These are phyloP conservation scores for Stigmatopora argus DNA, from an alignment of 2,113 vertebrate genomes.

Conservation along the genomic window DNA sequence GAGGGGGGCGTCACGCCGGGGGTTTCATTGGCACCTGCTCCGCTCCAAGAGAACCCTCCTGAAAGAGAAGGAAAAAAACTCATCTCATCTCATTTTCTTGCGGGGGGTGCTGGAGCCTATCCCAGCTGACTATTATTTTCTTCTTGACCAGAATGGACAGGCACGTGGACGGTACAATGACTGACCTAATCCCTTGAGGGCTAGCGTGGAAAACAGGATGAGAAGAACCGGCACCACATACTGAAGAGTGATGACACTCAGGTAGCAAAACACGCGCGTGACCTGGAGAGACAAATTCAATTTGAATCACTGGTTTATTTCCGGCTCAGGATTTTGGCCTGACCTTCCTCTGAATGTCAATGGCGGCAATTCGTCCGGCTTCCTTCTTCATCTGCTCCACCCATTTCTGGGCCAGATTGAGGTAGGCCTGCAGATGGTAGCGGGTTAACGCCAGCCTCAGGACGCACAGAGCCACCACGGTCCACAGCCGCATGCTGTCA, in stretches of 20 bases:
- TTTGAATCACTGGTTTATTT: background rate
- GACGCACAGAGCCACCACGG: slow-evolving; percentile 73
- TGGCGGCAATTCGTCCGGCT: slow-evolving; percentile 79
- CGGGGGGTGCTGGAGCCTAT: too few relatives aligned
- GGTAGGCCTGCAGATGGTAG: slow-evolving; percentile 90
- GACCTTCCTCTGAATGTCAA: slow-evolving; percentile 90
- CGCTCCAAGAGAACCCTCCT: slow-evolving; percentile 88
- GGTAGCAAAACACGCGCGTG: slow-evolving; percentile 87
- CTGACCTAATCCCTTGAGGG: slow-evolving; percentile 86
- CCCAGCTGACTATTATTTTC: too few relatives aligned
- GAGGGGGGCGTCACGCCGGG: slow-evolving; percentile 21
- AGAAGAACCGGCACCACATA: slow-evolving; percentile 86
- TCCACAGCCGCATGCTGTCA: slow-evolving; percentile 82
- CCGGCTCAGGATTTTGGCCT: background rate
- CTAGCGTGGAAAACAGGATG: slow-evolving; percentile 79
- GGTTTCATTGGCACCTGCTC: slow-evolving; percentile 52
- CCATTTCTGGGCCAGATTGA: slow-evolving; percentile 82
- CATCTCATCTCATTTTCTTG: too few relatives aligned
- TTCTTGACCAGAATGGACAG: background rate
- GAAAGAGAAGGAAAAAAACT: background rate
- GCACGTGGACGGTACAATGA: background rate
- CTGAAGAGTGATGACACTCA: slow-evolving; percentile 86
- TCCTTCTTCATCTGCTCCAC: slow-evolving; percentile 85
- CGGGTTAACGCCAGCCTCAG: slow-evolving; percentile 76
- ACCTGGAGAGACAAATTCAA: slow-evolving; percentile 66